Evolutionary conservation across 2,797 vertebrate species (phyloP), one percentile per base, ranked within the genome.

Genomic region (Paedocypris micromegethes): DNA sequence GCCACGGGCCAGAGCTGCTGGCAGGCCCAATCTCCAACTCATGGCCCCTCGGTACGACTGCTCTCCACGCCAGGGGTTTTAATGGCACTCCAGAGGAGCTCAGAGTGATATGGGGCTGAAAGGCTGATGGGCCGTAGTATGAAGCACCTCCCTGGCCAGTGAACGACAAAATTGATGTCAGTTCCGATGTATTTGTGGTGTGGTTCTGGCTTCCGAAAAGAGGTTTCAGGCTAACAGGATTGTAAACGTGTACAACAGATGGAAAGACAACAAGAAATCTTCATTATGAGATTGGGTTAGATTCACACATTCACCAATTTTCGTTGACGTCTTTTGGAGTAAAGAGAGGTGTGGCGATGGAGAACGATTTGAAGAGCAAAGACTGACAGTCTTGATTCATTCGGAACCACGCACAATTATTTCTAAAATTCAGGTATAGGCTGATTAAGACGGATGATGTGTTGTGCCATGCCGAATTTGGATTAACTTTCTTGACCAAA

Each of bases 381-480:
- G 23, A 23, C 23, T 23, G 23, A 23, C 23, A 23, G 23, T 23
- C 23, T 23, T 23, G 23, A 23, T 23, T 23, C 23, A 23, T 23
- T 23, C 23, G 23, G 23, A 23, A 23, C 23, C 23, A 23, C 23
- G 23, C 23, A 23, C 23, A 23, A 23, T 23, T 23, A 23, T 23
- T 23, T 23, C 23, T 23, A 23, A 23, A 23, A 23, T 23, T 23
- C 23, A 23, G 23, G 23, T 23, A 23, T 23, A 23, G 78, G 73
- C 85, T 82, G 86, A 89, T 87, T 81, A 78, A 79, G 77, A 75
- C 68, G 1, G 49, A 72, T 79, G 68, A 73, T 74, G 73, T 82
- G 77, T 78, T 72, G 43, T 75, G 75, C 75, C 61, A 74, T 9
- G 68, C 74, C 74, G 68, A 75, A 80, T 73, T 70, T 54, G 73